phyloP scores from a whole-genome alignment of 2,888 invertebrate genomes.

The Limulus polyphemus region DNA sequence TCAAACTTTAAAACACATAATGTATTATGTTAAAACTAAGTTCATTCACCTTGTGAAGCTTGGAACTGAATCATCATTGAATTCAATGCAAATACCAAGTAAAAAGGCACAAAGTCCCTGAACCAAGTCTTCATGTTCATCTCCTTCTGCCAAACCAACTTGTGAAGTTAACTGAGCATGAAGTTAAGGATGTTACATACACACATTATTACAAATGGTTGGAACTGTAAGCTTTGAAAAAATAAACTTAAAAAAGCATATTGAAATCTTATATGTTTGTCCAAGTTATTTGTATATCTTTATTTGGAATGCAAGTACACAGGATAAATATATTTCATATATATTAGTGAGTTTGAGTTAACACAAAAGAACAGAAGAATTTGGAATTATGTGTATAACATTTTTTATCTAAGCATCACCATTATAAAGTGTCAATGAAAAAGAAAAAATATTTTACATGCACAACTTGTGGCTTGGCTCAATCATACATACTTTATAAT shows the following conservation, averaged over 20 bases:
- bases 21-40: not conserved
- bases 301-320: conserved; percentile 1
- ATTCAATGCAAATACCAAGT: conserved; percentile 79
- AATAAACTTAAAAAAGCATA: not conserved
- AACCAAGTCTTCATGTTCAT: conserved; percentile 75
- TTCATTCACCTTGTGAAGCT: conserved; percentile 49
- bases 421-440: too few species aligned
- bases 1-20: too few species aligned
- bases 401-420: too few species aligned
- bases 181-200: conserved; percentile 1
- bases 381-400: too few species aligned
- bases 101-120: conserved; percentile 83
- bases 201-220: not conserved
- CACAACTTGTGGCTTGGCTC: too few species aligned
- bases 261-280: not conserved
- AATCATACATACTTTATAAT: too few species aligned
- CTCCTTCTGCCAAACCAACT: conserved; percentile 56
- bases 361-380: too few species aligned
- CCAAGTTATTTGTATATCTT: too few species aligned
- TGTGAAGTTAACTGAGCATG: conserved; percentile 37
- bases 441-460: too few species aligned
- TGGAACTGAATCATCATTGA: conserved; percentile 67
- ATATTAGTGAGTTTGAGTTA: too few species aligned
- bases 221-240: not conserved
- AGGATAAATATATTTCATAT: not conserved